These are phyloP conservation scores for Lutjanus campechanus DNA, from an alignment of 2,797 vertebrate genomes.

Conservation along the genomic window DNA sequence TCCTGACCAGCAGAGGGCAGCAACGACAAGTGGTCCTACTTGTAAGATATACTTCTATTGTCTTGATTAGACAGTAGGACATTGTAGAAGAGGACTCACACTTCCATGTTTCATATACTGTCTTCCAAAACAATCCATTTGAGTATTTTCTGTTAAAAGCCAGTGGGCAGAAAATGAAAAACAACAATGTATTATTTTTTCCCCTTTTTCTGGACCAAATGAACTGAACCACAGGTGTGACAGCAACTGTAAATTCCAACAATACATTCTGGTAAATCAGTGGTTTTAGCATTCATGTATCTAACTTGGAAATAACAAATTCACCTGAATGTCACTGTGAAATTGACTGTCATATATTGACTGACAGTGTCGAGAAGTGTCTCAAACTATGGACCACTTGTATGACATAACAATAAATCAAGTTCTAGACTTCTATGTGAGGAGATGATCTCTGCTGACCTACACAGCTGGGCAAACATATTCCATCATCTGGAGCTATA, in stretches of 20 bases:
- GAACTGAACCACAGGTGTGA: neutral
- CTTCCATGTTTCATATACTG: no score
- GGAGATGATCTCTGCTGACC: constrained; percentile 28
- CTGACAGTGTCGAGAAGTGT: neutral
- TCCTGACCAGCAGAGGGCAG: no score
- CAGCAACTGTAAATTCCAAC: neutral
- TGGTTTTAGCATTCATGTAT: neutral
- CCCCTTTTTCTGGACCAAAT: neutral
- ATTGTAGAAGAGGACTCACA: no score
- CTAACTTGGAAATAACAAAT: neutral
- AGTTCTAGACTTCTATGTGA: neutral
- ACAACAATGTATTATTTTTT: neutral
- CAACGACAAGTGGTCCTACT: no score
- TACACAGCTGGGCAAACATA: constrained; percentile 49
- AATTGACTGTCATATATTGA: neutral
- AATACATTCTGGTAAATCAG: neutral
- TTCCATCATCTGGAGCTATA: constrained; percentile 41
- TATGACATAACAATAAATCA: constrained; percentile 28
- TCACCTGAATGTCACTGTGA: neutral
- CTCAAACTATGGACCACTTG: neutral
- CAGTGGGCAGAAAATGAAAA: neutral
- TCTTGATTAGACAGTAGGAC: no score
- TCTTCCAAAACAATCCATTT: no score
- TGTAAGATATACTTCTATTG: no score
- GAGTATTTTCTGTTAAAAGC: no score